Evolutionary conservation across 2,888 invertebrate genomes (phyloP).

Genomic region (Myopa testacea): DNA sequence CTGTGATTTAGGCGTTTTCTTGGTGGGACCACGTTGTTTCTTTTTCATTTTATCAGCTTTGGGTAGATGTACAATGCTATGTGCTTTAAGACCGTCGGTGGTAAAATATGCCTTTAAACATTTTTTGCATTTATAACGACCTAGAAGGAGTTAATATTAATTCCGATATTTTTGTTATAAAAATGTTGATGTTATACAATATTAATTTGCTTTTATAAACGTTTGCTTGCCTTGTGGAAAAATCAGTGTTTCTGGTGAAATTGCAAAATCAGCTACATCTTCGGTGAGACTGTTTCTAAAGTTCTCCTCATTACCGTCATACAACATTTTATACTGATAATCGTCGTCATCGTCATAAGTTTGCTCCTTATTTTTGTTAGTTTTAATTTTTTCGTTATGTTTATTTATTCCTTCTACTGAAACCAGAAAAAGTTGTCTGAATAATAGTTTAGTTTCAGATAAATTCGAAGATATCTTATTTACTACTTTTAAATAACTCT

Average conservation of each 20-base stretch:
- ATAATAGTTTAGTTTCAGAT: background rate
- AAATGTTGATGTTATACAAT: background rate
- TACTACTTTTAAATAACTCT: slow-evolving; percentile 40
- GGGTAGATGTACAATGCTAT: slow-evolving; percentile 51
- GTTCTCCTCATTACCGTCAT: slow-evolving; percentile 37
- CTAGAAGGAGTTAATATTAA: slow-evolving; percentile 40
- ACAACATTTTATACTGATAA: slow-evolving; percentile 32
- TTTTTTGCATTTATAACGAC: slow-evolving; percentile 54
- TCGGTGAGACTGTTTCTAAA: slow-evolving; percentile 42
- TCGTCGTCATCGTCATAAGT: slow-evolving; percentile 37
- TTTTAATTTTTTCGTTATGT: background rate
- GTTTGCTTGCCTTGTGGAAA: slow-evolving; percentile 52
- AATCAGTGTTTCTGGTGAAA: slow-evolving; percentile 52
- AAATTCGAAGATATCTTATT: background rate
- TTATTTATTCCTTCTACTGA: slow-evolving; percentile 5
- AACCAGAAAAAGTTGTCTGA: background rate
- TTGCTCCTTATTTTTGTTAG: background rate
- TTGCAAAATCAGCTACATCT: slow-evolving; percentile 42
- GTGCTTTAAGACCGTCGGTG: slow-evolving; percentile 53
- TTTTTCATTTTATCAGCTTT: slow-evolving; percentile 46
- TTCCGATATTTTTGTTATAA: background rate
- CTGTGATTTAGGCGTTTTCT: slow-evolving; percentile 19
- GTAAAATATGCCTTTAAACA: slow-evolving; percentile 57
- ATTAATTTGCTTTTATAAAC: background rate
- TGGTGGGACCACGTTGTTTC: slow-evolving; percentile 48